Conservation (phyloP, 2,113 vertebrate species). For the Microtus richardsoni region DNA sequence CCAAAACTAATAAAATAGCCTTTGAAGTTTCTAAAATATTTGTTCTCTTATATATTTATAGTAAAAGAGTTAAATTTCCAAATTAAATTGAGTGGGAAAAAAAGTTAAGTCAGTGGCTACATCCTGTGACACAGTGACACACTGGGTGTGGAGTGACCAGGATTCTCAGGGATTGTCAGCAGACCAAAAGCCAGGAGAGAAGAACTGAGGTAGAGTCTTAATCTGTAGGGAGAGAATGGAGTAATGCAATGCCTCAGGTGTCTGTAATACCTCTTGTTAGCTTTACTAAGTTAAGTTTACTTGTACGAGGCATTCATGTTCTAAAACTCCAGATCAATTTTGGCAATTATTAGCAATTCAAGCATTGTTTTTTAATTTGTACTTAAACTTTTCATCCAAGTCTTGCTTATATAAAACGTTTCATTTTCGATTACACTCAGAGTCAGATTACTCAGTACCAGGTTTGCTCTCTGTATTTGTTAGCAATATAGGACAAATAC, state of each 20-base stretch:
- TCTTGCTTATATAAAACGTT: constrained; percentile 40
- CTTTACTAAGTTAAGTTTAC: background rate
- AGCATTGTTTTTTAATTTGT: constrained; percentile 29
- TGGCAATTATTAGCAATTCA: constrained; percentile 16
- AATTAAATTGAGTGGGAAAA: constrained; percentile 30
- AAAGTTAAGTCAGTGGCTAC: background rate
- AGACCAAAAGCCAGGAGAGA: background rate
- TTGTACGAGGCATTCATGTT: constrained; percentile 20
- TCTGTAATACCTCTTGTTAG: background rate
- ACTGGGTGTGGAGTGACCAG: background rate
- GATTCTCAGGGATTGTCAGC: constrained; percentile 7
- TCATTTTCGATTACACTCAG: constrained; percentile 21
- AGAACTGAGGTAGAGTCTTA: background rate
- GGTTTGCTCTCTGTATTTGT: constrained; percentile 9
- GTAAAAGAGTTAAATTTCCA: background rate
- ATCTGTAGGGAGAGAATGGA: background rate
- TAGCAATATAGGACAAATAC: background rate
- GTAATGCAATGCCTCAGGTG: background rate
- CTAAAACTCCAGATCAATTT: constrained; percentile 33
- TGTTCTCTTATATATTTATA: background rate
- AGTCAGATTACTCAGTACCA: constrained; percentile 8
- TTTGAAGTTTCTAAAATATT: constrained; percentile 51
- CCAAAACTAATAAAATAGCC: constrained; percentile 40
- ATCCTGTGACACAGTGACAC: background rate
- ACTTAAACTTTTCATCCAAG: background rate